Evolutionary conservation across 2,113 vertebrate species (phyloP).

Genomic region (Sphyrna mokarran): DNA sequence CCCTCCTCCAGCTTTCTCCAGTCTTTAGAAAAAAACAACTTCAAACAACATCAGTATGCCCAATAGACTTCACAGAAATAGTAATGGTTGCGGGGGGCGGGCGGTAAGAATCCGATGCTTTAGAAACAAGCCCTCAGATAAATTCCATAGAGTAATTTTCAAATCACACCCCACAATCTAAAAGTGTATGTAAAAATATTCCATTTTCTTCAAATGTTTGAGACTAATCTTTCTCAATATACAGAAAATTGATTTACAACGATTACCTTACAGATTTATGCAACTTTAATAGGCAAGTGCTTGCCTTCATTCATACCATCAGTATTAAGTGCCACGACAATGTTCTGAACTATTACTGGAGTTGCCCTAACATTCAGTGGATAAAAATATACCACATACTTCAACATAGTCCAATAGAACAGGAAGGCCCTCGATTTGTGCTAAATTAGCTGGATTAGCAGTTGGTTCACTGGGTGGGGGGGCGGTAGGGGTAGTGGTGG

Average conservation of each 20-base stretch:
- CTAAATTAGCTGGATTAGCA: neutral
- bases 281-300: neutral
- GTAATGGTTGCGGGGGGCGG: no score
- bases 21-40: neutral
- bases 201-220: neutral
- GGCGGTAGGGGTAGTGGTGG: neutral
- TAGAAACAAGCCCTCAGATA: neutral
- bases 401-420: neutral
- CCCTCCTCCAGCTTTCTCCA: neutral
- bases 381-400: conserved; percentile 7
- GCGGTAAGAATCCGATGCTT: neutral
- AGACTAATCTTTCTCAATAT: neutral
- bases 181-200: neutral
- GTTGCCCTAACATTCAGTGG: neutral
- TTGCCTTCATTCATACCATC: neutral
- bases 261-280: neutral
- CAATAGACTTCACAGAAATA: neutral
- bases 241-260: neutral
- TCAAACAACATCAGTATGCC: neutral
- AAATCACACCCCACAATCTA: neutral
- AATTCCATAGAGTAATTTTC: neutral
- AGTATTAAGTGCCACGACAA: neutral
- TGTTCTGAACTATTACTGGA: neutral
- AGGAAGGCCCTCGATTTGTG: neutral
- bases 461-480: neutral